Conservation (phyloP, 2,888 invertebrate species). For the Hirtodrosophila trivittata region DNA sequence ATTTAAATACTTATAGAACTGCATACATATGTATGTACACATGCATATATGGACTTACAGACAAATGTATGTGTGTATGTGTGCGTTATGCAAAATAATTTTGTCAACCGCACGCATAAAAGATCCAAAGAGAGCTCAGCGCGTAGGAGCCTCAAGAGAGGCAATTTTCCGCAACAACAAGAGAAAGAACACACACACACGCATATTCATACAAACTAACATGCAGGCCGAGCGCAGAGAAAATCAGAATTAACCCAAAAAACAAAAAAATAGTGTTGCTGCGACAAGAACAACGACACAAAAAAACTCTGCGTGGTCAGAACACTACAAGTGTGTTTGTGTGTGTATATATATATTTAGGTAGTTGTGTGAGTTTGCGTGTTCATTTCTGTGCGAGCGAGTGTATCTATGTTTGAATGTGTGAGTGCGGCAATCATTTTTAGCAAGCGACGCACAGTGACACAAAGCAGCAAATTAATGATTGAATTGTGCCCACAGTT, state of each 20-base stretch:
- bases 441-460: slow-evolving; percentile 68
- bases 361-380: slow-evolving; percentile 19
- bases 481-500: slow-evolving; percentile 45
- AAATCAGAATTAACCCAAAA: slow-evolving; percentile 69
- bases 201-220: slow-evolving; percentile 5
- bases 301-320: slow-evolving; percentile 66
- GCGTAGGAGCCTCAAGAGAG: slow-evolving; percentile 46
- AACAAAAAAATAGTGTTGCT: slow-evolving; percentile 66
- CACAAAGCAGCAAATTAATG: slow-evolving; percentile 26
- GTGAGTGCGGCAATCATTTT: slow-evolving; percentile 66
- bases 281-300: slow-evolving; percentile 43
- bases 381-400: slow-evolving; percentile 8
- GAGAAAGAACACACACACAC: slow-evolving; percentile 25
- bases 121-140: slow-evolving; percentile 35
- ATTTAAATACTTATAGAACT: neutral
- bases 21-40: neutral
- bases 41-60: slow-evolving; percentile 4
- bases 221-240: slow-evolving; percentile 59
- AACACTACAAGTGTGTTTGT: slow-evolving; percentile 32
- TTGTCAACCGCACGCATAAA: slow-evolving; percentile 39
- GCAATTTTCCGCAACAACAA: slow-evolving; percentile 39
- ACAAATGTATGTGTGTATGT: neutral
- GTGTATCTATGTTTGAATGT: slow-evolving; percentile 12
- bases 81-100: slow-evolving; percentile 26
- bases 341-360: slow-evolving; percentile 9